Evolutionary conservation across 2,888 invertebrate genomes (phyloP), one percentile per base, ranked within the genome.

Genomic region (Helicoverpa assulta): DNA sequence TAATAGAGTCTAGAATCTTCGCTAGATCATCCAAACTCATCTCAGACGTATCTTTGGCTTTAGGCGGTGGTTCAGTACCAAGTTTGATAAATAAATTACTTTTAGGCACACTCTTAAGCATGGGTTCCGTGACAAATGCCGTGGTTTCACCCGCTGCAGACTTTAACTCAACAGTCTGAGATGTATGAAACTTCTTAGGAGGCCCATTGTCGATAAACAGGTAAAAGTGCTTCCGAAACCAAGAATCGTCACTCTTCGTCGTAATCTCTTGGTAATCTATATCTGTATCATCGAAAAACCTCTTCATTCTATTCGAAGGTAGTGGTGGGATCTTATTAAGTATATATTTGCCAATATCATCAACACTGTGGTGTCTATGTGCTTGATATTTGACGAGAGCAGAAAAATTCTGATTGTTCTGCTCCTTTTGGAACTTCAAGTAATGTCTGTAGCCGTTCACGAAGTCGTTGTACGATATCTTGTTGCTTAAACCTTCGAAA

Each of bases 261-360:
- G 93, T 90, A n/a, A 90, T 71, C 66, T 93, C 93, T 74, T 90
- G 90, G 67, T 93, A 90, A 59, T 93, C 92, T 37, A 88, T 81
- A 37, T 91, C 91, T 0, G 85, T 81, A 19, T 92, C 90, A 26
- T 93, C 92, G 47, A 90, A 90, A 68, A 90, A 88, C 19, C 83
- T 66, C 61, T 81, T 85, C 18, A 79, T 57, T 75, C 83, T 85
- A 21, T 73, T 67, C 14, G 78, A 37, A 7, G 91, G 87, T 52
- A 93, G 10, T 18, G 82, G 81, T 6, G 95, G 95, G 71, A 95
- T 83, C 84, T 94, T 95, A 40, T 90, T 86, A 1, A 94, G 77
- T 59, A 95, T 95, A 63, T 79, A 93, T 73, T 94, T 95, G n/a
- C 95, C 95, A 10, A 95, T 94, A 64, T 94, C 94, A 50, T 95